Evolutionary conservation across 2,888 invertebrate genomes (phyloP), one percentile per base, ranked within the genome.

Genomic region (Rhynchonema sp.): DNA sequence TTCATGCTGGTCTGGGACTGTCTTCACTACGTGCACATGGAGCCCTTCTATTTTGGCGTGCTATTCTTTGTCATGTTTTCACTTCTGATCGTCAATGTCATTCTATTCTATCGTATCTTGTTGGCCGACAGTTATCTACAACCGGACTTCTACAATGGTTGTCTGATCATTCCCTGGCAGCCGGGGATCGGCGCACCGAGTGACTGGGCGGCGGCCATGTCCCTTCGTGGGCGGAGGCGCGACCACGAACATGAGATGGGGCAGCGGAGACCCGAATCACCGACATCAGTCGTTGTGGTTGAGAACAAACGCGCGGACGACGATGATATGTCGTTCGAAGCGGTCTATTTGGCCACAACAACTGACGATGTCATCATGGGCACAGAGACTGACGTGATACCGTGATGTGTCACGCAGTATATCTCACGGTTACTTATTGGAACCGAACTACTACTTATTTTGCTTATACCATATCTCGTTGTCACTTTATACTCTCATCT

Each of bases 71-170:
- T 56, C 23, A 52, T 52, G 46, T 53, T 23, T 25, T 26, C 55
- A 20, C 49, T 54, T 1, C 55, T 58, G 58, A 9, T 54, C 27
- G 55, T 49, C 2, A 58, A 71, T 57, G 62, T 68, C 9, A 67
- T 71, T 6, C 67, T 71, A 56, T 65, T 65, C 30, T 71, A 69
- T 60, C 66, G 71, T 27, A 64, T 71, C 22, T 61, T 71, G 62
- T 66, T 70, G 0, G 71, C 71, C 28, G 71, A 71, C 61, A 71
- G 70, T 26, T 62, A 70, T 9, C 61, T 71, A 54, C 30, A 55
- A 30, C 30, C 55, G 30, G 54, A 54, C 26, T 3, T 26, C 27
- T 25, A 9, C 13, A 9, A 9, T 27, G 54, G 54, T 9, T 25
- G 54, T 9, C 25, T 54, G 25, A 26, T 27, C 6, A 9, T 23